Percentiles rank a stretch among this genome's conserved stretches.
These are phyloP conservation scores for Chloroceryle amazona DNA, from an alignment of 2,797 vertebrate species.

Conservation along the genomic window DNA sequence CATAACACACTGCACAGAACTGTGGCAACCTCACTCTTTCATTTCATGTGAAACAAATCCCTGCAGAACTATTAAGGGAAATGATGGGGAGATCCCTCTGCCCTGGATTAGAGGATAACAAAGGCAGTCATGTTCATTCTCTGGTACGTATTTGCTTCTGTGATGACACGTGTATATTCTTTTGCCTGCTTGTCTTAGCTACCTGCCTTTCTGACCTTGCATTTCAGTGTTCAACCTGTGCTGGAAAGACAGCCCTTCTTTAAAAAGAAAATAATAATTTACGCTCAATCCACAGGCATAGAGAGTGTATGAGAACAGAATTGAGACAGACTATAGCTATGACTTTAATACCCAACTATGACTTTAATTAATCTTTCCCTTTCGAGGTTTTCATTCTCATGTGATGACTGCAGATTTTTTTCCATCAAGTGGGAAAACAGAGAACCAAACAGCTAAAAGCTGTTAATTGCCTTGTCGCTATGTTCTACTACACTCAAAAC, in stretches of 20 bases:
- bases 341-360: neutral
- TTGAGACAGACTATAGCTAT: neutral
- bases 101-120: neutral
- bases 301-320: neutral
- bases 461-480: neutral
- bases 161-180: neutral
- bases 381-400: neutral
- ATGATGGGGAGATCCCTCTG: neutral
- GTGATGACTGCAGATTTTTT: neutral
- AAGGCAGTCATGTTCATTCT: neutral
- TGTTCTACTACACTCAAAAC: neutral
- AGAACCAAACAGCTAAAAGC: neutral
- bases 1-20: accelerated
- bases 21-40: neutral
- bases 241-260: neutral
- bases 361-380: neutral
- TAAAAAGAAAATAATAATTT: neutral
- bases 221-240: neutral
- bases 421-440: neutral
- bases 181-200: neutral
- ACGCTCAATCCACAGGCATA: neutral
- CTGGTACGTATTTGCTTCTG: neutral
- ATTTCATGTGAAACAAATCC: neutral
- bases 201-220: neutral
- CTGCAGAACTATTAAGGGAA: neutral